phyloP scores from a whole-genome alignment of 2,888 invertebrate genomes.

The Cancer borealis region DNA sequence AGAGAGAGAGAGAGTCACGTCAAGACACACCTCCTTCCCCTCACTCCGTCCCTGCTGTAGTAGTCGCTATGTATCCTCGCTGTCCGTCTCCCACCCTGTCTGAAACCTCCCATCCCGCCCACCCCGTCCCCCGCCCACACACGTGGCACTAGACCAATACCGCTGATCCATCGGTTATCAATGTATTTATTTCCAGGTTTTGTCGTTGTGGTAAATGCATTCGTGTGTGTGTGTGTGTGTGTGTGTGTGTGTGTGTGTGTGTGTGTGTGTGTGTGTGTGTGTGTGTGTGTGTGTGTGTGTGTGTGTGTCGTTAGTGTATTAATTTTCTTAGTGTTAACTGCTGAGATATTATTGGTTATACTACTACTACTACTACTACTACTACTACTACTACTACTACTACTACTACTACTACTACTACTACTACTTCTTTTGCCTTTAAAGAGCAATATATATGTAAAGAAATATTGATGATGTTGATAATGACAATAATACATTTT shows the following conservation, averaged over 20 bases:
- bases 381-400: neutral
- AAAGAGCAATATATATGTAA: too few species aligned
- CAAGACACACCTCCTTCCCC: neutral
- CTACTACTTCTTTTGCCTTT: too few species aligned
- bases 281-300: constrained; percentile 47
- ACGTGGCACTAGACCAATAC: neutral
- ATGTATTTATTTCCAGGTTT: neutral
- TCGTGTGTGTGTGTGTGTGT: constrained; percentile 28
- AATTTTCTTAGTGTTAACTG: neutral
- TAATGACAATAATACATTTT: neutral
- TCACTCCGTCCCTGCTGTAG: neutral
- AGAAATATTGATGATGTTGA: too few species aligned
- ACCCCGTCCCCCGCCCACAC: neutral
- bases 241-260: constrained; percentile 41
- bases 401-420: neutral
- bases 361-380: too few species aligned
- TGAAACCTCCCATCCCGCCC: neutral
- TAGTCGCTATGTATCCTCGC: neutral
- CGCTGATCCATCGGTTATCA: neutral
- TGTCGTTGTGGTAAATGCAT: neutral
- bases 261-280: constrained; percentile 42
- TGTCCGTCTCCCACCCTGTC: neutral
- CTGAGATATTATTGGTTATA: neutral
- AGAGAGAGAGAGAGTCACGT: too few species aligned
- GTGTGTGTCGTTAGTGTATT: constrained; percentile 8